Base-by-base conservation (phyloP, 1,140 invertebrate genomes). In the Goniozus legneri region DNA sequence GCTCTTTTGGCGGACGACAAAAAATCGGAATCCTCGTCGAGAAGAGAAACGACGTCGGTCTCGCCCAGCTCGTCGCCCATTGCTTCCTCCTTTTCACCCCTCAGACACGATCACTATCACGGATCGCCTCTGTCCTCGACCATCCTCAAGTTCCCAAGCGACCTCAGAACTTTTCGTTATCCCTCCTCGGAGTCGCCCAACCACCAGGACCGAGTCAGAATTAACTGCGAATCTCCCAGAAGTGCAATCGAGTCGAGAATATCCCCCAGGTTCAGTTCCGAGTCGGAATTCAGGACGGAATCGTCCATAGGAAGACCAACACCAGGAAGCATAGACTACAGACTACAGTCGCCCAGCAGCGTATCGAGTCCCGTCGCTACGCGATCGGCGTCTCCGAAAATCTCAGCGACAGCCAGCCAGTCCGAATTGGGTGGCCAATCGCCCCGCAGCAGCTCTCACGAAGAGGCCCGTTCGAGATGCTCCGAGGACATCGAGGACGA, bases 1-100 rank as follows among this genome's bases (percentile, higher is more conserved):
- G 69, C 77, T 0, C 60, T 80, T 2, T 38, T 79, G 2, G 75
- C 73, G 1, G 71, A 78, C 51, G 76, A 71, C 4, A 68, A 49
- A 20, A 67, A 60, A 8, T 33, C 50, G n/a, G 40, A 44, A 1
- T 16, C 47, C 2, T 1, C 54, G 8, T 4, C 18, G 6, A 40
- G 38, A 6, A 45, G 35, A 13, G 52, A 56, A 2, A 31, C 47
- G 1, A 34, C 55, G 3, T 30, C 53, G 10, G 34, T 50, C 2
- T 61, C 60, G 0, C 44, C 60, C 1, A 56, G 54, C 12, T 60
- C 58, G 0, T 63, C 62, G 0, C 48, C 61, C 3, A 19, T 60
- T n/a, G n/a, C 30, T 4, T 35, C 36, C 6, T 31, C 60, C 22
- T 61, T 56, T 15, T 60, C 60, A 12, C 47, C 58, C 0, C 40